These are phyloP conservation scores for Saccostrea cuccullata DNA, from an alignment of 1,140 invertebrate genomes.

Conservation along the genomic window DNA sequence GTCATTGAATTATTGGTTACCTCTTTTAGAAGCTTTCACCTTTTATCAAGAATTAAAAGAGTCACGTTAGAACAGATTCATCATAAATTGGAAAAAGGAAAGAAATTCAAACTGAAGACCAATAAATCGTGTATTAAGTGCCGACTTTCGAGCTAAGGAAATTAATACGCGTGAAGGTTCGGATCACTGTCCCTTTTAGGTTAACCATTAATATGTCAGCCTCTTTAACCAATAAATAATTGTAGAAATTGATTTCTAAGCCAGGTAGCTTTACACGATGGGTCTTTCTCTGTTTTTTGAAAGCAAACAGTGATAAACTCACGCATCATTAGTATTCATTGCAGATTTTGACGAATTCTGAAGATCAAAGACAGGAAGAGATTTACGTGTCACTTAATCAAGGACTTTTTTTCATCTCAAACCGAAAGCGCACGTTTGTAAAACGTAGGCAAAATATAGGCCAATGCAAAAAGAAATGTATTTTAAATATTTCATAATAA, in stretches of 20 bases:
- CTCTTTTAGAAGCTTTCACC: neutral
- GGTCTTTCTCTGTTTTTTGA: neutral
- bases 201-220: neutral
- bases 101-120: neutral
- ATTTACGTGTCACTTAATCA: constrained; percentile 5
- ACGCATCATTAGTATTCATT: constrained; percentile 8
- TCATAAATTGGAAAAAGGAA: neutral
- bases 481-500: neutral
- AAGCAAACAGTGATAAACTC: constrained; percentile 8
- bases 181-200: neutral
- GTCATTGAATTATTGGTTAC: no score
- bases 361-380: neutral
- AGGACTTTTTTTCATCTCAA: neutral
- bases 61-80: neutral
- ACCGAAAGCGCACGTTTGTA: neutral
- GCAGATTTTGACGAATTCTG: neutral
- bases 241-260: constrained; percentile 9
- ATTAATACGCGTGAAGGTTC: neutral
- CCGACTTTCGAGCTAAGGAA: neutral
- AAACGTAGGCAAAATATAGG: neutral
- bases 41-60: neutral
- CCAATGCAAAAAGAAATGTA: neutral
- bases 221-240: neutral
- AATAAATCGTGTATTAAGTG: neutral
- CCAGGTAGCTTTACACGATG: neutral